Evolutionary conservation across 2,113 vertebrate genomes (phyloP), one percentile per base, ranked within the genome.

Genomic region (Myxocyprinus asiaticus): DNA sequence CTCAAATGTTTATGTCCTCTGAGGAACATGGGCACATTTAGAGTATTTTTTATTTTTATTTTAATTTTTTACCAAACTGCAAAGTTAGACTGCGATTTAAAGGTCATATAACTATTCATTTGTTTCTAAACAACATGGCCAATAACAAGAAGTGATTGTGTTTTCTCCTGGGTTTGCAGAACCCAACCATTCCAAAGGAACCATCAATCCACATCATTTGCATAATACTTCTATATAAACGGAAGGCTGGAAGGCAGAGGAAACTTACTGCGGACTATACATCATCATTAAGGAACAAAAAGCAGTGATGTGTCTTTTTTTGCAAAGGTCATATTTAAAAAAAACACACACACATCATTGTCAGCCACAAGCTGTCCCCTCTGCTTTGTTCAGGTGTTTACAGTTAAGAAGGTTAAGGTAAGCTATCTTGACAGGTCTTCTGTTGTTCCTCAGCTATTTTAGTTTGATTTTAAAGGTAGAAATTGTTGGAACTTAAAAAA

Each of bases 211-310:
- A 48, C 68, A 50, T 45, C 53, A 76, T 84, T 74, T 61, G 33
- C 67, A 75, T 45, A 65, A 62, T 55, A 50, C 14, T 43, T 68
- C 64, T 75, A 63, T 77, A 78, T 51, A 76, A 62, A 22, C 66
- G 12, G 53, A 67, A 47, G 64, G 43, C 8, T 11, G 12, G n/a
- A 47, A 61, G 45, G 33, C 56, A 64, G 73, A 75, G 80, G 67
- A 67, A 71, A 59, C 33, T n/a, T 72, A 33, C 14, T 42, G 51
- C 48, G 12, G 61, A 45, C 70, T 14, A 55, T 70, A 69, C 55
- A 78, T 84, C 78, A 81, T 84, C 71, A 81, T 86, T 84, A 78
- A 43, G 7, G 5, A 63, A 55, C 69, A 75, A 56, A 66, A 74
- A 44, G 3, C 65, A 53, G 11, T 66, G 69, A 62, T 65, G 42